Evolutionary conservation across 2,113 vertebrate species (phyloP).

Genomic region (Pogona vitticeps): DNA sequence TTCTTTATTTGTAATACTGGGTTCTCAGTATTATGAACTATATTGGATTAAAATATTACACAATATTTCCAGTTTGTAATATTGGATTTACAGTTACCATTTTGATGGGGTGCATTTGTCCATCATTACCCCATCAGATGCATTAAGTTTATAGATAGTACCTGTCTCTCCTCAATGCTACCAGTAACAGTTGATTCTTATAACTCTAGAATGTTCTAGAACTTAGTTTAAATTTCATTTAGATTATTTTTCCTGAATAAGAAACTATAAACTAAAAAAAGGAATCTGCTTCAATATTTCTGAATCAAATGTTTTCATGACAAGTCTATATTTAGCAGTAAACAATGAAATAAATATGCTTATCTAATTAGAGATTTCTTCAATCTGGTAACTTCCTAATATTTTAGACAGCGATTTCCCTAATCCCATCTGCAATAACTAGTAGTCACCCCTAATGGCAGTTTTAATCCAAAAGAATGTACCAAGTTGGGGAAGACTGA

Average conservation of each 20-base stretch:
- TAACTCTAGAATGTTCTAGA: neutral
- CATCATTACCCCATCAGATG: no score
- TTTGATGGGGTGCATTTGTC: no score
- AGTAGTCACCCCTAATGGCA: neutral
- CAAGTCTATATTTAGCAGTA: neutral
- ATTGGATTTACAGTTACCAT: no score
- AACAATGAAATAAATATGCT: neutral
- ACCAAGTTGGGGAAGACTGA: neutral
- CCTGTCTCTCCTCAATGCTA: no score
- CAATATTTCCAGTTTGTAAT: no score
- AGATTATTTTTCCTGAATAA: neutral
- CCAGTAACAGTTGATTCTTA: no score
- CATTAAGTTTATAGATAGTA: no score
- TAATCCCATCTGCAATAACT: neutral
- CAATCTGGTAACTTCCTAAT: neutral
- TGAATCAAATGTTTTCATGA: neutral
- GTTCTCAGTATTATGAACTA: no score
- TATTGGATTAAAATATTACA: no score
- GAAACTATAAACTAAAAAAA: neutral
- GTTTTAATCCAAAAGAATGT: neutral
- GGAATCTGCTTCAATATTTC: neutral
- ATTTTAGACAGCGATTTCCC: neutral
- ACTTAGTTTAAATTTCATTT: no score
- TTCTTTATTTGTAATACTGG: no score
- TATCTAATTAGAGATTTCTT: no score